Base-by-base conservation (phyloP, 2,888 invertebrate genomes). In the Acanthopleura granulata region DNA sequence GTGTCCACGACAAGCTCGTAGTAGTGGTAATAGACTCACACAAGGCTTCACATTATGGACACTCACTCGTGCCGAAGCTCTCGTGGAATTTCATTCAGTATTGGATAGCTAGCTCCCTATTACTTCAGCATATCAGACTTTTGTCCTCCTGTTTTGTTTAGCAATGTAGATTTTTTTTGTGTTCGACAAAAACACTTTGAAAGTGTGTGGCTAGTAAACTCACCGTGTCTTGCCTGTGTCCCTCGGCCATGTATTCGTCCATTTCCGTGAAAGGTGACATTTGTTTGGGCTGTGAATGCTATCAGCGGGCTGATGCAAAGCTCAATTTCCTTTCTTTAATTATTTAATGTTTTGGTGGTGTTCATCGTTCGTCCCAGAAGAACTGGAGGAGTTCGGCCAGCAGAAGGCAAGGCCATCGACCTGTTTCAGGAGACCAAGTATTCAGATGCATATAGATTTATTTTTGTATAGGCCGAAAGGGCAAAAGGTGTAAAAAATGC, bases 271-370 rank as follows among this genome's bases (percentile, higher is more conserved):
- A 27, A 27, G 29, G 66, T 15, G 4, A 66, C 27, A 66, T 22
- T 25, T 66, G 66, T 66, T 66, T 66, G 66, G 29, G 66, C 66
- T 66, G 29, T 66, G 22, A 16, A 16, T 66, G 22, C 16, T 66
- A 66, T 66, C 66, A 66, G 66, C 66, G 18, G 66, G 66, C 66
- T 66, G 66, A 66, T 66, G 66, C 66, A 66, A 66, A 22, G 66
- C 66, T 66, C 66, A 66, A 66, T 66, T 27, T 22, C 16, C 25
- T 22, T 66, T 66, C 25, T 27, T 22, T 66, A 22, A 66, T 66
- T 66, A 66, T 66, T 66, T 66, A 27, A 57, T 57, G 12, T 57
- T 62, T 66, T 27, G 66, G 66, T 66, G 66, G 66, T 66, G 66
- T 27, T 66, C 66, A 12, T 66, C 15, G 66, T 66, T 57, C 22